Evolutionary conservation across 2,113 vertebrate genomes (phyloP).

Genomic region (Cynocephalus volans): DNA sequence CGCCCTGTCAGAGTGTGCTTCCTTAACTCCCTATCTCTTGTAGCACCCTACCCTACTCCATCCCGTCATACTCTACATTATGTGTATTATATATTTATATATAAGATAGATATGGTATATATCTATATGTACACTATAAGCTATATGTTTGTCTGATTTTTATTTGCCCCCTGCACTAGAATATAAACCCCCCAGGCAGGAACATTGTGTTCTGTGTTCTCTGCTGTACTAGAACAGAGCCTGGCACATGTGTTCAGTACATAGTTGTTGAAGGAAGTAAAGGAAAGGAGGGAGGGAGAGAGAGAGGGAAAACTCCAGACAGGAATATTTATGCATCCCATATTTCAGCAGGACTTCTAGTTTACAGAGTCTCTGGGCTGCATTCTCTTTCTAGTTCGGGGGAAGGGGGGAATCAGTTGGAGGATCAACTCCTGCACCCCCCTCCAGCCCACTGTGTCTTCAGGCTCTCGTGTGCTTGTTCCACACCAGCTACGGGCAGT

Average conservation of each 20-base stretch:
- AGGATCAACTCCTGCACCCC: neutral
- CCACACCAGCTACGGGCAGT: accelerated
- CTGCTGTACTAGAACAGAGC: neutral
- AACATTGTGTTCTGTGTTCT: neutral
- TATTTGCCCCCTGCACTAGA: neutral
- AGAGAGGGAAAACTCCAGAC: neutral
- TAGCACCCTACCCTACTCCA: neutral
- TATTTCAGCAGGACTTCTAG: neutral
- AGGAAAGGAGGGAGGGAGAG: neutral
- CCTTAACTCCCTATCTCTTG: neutral
- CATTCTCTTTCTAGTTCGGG: neutral
- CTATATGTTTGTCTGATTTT: neutral
- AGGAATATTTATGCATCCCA: neutral
- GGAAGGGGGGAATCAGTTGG: neutral
- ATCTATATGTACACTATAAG: neutral
- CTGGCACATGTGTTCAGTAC: neutral
- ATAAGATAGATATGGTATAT: neutral
- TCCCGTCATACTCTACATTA: neutral
- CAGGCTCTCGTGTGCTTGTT: neutral
- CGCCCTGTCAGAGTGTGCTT: neutral
- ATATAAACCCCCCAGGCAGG: neutral
- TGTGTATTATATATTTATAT: neutral
- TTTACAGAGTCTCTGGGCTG: neutral
- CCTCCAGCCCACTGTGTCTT: accelerated
- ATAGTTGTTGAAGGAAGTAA: neutral